Conservation (phyloP, 2,888 invertebrate genomes). For the Adelphocoris suturalis region DNA sequence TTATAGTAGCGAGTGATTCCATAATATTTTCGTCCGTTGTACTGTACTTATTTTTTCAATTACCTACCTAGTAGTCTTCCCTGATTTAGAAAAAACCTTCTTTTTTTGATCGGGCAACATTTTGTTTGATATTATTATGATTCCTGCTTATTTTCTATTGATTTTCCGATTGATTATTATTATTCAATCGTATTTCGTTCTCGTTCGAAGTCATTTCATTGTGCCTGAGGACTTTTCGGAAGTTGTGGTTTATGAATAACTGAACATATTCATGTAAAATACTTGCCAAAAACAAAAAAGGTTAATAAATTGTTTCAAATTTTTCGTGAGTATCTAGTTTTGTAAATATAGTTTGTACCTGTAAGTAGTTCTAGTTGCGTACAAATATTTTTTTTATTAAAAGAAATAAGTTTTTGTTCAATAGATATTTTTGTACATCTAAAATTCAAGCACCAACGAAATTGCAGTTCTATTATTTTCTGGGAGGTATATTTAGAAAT, state of each 20-base stretch:
- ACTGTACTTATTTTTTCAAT: neutral
- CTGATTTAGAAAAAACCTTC: neutral
- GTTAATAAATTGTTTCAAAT: neutral
- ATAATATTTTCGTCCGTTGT: neutral
- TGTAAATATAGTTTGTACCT: neutral
- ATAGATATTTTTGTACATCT: neutral
- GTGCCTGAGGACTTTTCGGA: conserved; percentile 6
- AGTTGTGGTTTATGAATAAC: neutral
- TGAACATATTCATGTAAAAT: neutral
- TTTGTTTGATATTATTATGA: too few relatives aligned
- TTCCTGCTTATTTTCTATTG: neutral
- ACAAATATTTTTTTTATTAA: neutral
- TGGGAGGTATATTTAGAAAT: neutral
- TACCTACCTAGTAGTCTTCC: neutral
- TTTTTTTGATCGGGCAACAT: too few relatives aligned
- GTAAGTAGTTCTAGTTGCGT: neutral
- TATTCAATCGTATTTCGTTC: neutral
- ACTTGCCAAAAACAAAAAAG: neutral
- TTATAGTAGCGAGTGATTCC: neutral
- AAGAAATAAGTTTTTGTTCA: neutral
- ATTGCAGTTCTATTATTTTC: neutral
- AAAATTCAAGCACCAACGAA: neutral
- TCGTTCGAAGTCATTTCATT: neutral
- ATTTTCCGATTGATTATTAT: neutral
- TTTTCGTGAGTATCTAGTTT: neutral